Evolutionary conservation across 2,888 invertebrate genomes (phyloP), one percentile per base, ranked within the genome.

Genomic region (Metallyticus violacea): DNA sequence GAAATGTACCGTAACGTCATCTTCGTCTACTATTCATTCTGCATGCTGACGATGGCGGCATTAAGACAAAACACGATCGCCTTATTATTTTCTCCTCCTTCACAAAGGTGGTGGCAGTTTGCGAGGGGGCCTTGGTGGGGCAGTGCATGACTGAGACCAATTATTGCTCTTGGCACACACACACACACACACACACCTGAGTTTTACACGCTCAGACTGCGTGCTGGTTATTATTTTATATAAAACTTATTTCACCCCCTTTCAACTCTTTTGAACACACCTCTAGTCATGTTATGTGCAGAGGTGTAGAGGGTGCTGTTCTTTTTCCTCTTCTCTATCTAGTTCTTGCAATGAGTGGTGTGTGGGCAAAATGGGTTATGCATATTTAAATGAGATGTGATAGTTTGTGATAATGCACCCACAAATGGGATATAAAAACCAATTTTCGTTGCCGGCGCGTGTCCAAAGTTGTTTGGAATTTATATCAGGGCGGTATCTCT

Each of bases 21-120:
- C 40, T 15, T 22, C 15, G 40, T 62, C 40, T 62, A 62, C 40
- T 62, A 62, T 81, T n/a, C 30, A 29, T 30, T 27, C 81, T 81
- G 40, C 40, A 81, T 81, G 81, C 26, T 81, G 81, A 30, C 81
- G 40, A 81, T 40, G 81, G 25, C 81, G 40, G 40, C 22, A 62
- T 62, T 30, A 81, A 81, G 81, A 81, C 81, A 81, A 81, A 81
- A 81, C 81, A 81, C 81, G 81, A 81, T 81, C 26, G 81, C 81
- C 81, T 81, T 81, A 76, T 62, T 82, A 82, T 82, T 82, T 82
- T 82, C 76, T 76, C 82, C 76, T 76, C 62, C 26, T 82, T 62
- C 40, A 62, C 40, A 22, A 62, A 62, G 40, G 40, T 62, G 40
- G 40, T 62, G 40, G 40, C 40, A 62, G 40, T 62, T 62, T 62